Evolutionary conservation across 2,797 vertebrate genomes (phyloP), one percentile per base, ranked within the genome.

Genomic region (Podarcis siculus): DNA sequence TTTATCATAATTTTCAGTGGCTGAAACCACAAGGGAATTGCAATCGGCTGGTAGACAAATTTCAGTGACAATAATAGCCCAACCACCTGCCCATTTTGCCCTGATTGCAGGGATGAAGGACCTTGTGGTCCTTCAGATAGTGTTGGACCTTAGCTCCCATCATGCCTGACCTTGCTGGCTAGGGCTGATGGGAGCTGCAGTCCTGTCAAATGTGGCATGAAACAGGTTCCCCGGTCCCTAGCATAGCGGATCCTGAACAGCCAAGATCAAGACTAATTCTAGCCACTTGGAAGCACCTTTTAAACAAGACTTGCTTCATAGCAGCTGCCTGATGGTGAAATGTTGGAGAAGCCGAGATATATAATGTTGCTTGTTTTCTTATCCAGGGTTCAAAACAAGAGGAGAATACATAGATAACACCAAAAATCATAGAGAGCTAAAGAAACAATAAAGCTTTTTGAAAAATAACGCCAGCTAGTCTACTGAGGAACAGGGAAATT

Each of bases 401-500:
- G 32, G 37, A 27, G 42, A n/a, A 12, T 17, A 12, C 9, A 79
- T 32, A n/a, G 25, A 55, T 55, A 3, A 55, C 15, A 2, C 55
- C 55, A 61, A 25, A 32, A 64, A 61, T 64, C 5, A 23, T 17
- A 32, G 6, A 32, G 19, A 84, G 45, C 30, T n/a, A 64, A 5
- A 37, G 37, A 82, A 66, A 12, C 19, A 72, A 77, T 39, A n/a
- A 37, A 87, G 27, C 42, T 19, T 32, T 83, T 67, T 35, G 45
- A 77, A 75, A 37, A 39, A 73, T 39, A 55, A 55, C 76, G 94
- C 90, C 92, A 91, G 90, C 91, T 94, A 64, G 81, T 87, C 67
- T 92, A 82, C 49, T 27, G 73, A 25, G 61, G 67, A 66, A 85
- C 79, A 45, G 89, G 91, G 90, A 91, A 93, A 13, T 76, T 13